Base-by-base conservation (phyloP, 2,888 invertebrate species). In the Oscheius sp. region DNA sequence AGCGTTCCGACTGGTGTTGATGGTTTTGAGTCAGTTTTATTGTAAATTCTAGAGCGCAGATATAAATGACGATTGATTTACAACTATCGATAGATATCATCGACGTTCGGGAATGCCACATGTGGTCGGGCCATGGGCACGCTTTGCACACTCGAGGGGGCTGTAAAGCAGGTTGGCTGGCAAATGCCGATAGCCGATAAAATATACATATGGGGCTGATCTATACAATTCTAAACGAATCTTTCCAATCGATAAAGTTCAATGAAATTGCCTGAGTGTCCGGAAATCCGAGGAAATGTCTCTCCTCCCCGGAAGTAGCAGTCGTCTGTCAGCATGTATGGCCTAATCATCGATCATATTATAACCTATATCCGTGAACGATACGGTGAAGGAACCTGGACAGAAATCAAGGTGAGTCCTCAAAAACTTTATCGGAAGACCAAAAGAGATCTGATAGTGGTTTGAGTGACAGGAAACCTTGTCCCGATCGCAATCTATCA, bases 371-470 rank as follows among this genome's bases (percentile, higher is more conserved):
- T 97, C 85, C 92, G 93, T 71, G 91, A 92, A 83, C 92, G 91
- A n/a, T 96, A 94, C 88, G 96, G 96, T 0, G 94, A 95, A 86
- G 93, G 93, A 67, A 91, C 92, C 82, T 96, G 95, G 95, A 41
- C 68, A 5, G 81, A 81, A 65, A 73, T 81, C 26, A 79, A 79
- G 75, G 79, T 77, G 49, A 66, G 73, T 24, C 36, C 22, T 12
- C 12, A 65, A 41, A 14, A 50, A 8, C 9, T 44, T 44, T 28
- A 20, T 28, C 26, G 59, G 22, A 9, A n/a, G 20, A 30, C 63
- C 56, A 67, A 64, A 57, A 59, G 59, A 26, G 59, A 59, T 59
- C 59, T 44, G 59, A 59, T 59, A 59, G 59, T 44, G 59, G 59
- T 59, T 59, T 59, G 59, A 59, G 59, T 59, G 59, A 59, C 59